Conservation (phyloP, 2,113 vertebrate genomes). For the Oreocharis arfaki region DNA sequence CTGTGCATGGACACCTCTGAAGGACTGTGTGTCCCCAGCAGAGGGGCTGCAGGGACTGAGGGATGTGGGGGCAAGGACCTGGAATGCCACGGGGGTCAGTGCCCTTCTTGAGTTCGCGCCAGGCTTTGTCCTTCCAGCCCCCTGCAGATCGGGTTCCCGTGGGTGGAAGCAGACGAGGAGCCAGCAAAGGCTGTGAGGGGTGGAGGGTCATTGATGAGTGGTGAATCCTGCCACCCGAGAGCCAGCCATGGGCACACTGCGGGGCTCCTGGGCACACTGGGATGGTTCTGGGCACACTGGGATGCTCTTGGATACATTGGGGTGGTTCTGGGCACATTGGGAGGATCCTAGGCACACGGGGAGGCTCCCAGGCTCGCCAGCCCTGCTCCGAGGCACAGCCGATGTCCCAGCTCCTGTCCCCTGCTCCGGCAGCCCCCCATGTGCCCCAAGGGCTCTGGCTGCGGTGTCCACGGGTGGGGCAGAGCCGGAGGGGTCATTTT, state of each 20-base stretch:
- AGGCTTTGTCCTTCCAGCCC: not conserved
- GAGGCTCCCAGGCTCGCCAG: not conserved
- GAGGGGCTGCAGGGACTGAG: not conserved
- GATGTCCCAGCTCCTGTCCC: not conserved
- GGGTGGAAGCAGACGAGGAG: not conserved
- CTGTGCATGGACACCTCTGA: rapidly evolving
- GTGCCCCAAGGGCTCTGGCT: not conserved
- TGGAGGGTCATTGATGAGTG: not conserved
- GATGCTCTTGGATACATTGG: no score
- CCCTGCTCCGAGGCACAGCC: not conserved
- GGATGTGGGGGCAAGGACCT: rapidly evolving
- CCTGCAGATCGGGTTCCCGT: not conserved
- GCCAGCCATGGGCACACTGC: rapidly evolving
- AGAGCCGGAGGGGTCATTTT: not conserved
- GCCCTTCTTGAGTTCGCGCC: not conserved
- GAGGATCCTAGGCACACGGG: no score
- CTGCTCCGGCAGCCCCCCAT: not conserved
- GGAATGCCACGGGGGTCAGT: not conserved
- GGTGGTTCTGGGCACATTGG: no score
- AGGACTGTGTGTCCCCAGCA: not conserved
- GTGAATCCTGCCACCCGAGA: not conserved
- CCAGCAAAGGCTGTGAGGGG: not conserved
- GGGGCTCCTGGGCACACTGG: not conserved
- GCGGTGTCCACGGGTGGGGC: not conserved
- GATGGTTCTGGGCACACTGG: no score